Percentiles rank a stretch among this genome's conserved stretches.
Conservation (phyloP, 2,113 vertebrate species). For the Strix uralensis region DNA sequence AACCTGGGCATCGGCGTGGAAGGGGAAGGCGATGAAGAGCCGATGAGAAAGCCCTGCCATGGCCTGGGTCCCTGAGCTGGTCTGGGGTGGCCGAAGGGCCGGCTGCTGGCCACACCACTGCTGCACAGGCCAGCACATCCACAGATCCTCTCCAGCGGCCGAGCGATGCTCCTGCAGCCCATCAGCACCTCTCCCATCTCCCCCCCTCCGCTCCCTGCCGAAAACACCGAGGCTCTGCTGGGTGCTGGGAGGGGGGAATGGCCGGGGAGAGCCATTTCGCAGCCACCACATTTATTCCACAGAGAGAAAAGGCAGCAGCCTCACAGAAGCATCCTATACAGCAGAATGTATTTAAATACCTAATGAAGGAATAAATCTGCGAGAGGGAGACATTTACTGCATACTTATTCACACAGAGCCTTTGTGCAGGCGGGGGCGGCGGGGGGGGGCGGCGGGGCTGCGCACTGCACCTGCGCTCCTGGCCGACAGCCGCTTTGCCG, state of each 20-base stretch:
- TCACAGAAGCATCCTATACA: constrained; percentile 29
- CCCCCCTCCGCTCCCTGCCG: not conserved
- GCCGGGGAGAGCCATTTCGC: not conserved
- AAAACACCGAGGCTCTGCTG: rapidly evolving
- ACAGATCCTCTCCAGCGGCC: not conserved
- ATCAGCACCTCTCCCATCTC: not conserved
- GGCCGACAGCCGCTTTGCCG: not conserved
- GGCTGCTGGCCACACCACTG: rapidly evolving
- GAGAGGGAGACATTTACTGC: constrained; percentile 53
- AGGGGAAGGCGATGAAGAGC: not conserved
- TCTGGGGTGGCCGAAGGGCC: not conserved
- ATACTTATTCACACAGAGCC: constrained; percentile 29
- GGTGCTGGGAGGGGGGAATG: not conserved
- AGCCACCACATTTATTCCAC: not conserved
- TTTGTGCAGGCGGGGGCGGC: not conserved
- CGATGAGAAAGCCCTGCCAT: not conserved
- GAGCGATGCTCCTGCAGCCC: not conserved
- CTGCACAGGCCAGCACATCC: rapidly evolving
- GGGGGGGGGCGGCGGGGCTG: not conserved
- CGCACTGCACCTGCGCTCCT: not conserved
- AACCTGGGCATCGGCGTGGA: rapidly evolving
- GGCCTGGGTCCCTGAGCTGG: not conserved
- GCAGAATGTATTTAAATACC: constrained; percentile 58
- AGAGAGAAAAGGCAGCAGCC: not conserved
- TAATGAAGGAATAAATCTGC: constrained; percentile 70